Percentiles rank a stretch among this genome's conserved stretches.
Evolutionary conservation across 2,888 invertebrate genomes (phyloP).

Genomic region (Epirrhoe alternata): DNA sequence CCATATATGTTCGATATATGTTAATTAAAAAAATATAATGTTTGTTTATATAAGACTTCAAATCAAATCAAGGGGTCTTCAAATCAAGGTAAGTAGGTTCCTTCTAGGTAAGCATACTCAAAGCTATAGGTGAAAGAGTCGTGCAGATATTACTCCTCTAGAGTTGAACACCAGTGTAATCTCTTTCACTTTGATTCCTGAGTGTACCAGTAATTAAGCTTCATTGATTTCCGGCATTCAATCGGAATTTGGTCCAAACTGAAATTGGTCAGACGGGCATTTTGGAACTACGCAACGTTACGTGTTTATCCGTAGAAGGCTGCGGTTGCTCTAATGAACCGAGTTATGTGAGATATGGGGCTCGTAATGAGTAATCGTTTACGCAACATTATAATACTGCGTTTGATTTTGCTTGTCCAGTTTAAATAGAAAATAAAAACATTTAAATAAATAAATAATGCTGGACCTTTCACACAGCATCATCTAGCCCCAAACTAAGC

Average conservation of each 20-base stretch:
- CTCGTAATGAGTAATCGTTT: slow-evolving; percentile 20
- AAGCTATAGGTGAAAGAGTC: too few species aligned
- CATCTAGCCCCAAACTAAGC: too few species aligned
- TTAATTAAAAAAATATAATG: too few species aligned
- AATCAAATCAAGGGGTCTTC: too few species aligned
- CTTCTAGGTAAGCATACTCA: too few species aligned
- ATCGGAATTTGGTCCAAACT: slow-evolving; percentile 37
- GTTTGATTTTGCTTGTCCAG: slow-evolving; percentile 1
- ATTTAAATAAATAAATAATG: too few species aligned
- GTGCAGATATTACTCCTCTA: too few species aligned
- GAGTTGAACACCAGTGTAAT: too few species aligned
- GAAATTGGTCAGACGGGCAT: slow-evolving; percentile 38
- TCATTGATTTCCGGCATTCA: slow-evolving; percentile 34
- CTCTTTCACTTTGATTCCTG: background rate
- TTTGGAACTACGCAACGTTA: slow-evolving; percentile 35
- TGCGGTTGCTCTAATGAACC: slow-evolving; percentile 39
- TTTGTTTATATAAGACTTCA: too few species aligned
- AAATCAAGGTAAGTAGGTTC: too few species aligned
- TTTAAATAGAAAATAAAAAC: background rate
- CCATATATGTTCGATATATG: too few species aligned
- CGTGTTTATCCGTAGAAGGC: slow-evolving; percentile 35
- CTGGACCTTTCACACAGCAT: too few species aligned
- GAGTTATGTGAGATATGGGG: slow-evolving; percentile 33
- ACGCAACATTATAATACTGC: slow-evolving; percentile 20
- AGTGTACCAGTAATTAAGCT: background rate